phyloP scores from a whole-genome alignment of 2,113 vertebrate genomes.

The Falcunculus frontatus region DNA sequence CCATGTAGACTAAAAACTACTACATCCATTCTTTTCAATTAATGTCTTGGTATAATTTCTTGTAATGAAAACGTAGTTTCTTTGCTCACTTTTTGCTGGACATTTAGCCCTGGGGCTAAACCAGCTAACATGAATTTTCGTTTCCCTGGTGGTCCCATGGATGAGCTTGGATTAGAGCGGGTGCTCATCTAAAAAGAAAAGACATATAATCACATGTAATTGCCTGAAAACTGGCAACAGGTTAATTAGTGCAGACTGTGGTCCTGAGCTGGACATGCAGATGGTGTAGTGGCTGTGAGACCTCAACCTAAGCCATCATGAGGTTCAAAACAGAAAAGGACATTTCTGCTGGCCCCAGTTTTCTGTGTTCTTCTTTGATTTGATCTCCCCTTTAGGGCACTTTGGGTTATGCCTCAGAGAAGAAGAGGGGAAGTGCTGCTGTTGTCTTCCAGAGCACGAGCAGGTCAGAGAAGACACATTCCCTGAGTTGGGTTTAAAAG shows the following conservation, averaged over 20 bases:
- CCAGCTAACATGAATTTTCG: neutral
- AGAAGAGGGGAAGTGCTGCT: neutral
- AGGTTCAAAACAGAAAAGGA: neutral
- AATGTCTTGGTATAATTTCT: neutral
- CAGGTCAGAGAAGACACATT: neutral
- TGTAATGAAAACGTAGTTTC: neutral
- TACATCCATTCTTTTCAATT: neutral
- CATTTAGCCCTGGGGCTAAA: neutral
- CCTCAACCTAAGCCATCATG: neutral
- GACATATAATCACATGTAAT: neutral
- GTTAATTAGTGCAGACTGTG: neutral
- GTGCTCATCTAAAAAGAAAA: neutral
- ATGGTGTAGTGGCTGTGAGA: neutral
- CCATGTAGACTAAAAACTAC: neutral
- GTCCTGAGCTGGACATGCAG: neutral
- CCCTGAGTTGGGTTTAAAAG: neutral
- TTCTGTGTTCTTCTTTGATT: neutral
- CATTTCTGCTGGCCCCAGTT: neutral
- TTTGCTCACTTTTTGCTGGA: neutral
- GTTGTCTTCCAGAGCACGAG: neutral
- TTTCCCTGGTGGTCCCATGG: neutral
- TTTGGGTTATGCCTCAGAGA: neutral
- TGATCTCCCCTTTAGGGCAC: rapidly evolving
- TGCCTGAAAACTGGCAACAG: neutral
- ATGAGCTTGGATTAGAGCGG: rapidly evolving